Conservation (phyloP, 2,888 invertebrate species). For the Griposia aprilina region DNA sequence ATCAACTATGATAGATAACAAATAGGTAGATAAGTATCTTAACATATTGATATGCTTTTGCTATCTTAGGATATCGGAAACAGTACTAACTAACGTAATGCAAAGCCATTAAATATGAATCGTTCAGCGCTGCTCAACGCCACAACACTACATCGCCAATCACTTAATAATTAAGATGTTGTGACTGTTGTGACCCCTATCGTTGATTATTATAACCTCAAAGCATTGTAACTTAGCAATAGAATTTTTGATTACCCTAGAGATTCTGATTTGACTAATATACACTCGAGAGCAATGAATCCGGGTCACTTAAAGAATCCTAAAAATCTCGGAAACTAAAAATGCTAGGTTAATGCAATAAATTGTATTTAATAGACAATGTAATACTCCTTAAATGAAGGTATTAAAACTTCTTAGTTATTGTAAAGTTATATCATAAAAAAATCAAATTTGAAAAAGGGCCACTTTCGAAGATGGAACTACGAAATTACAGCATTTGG, state of each 20-base stretch:
- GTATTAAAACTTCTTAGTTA: too few species aligned
- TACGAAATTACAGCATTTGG: too few species aligned
- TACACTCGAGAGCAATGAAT: too few species aligned
- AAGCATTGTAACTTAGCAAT: not conserved
- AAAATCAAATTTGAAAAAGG: too few species aligned
- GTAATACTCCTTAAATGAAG: too few species aligned
- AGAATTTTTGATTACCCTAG: not conserved
- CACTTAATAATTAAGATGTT: conserved; percentile 35
- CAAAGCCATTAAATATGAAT: conserved; percentile 30
- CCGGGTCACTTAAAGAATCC: too few species aligned
- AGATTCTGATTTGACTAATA: not conserved
- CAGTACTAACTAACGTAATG: conserved; percentile 30
- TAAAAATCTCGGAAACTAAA: too few species aligned
- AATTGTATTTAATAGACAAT: too few species aligned
- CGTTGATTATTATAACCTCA: conserved; percentile 26
- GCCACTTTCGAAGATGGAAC: too few species aligned
- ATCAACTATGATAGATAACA: not conserved
- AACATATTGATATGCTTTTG: not conserved
- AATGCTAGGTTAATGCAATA: too few species aligned
- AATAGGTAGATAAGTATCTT: not conserved
- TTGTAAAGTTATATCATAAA: too few species aligned
- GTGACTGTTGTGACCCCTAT: conserved; percentile 24
- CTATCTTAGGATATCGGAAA: conserved; percentile 9
- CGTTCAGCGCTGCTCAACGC: conserved; percentile 18
- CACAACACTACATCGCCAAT: conserved; percentile 32